phyloP scores from a whole-genome alignment of 2,888 invertebrate genomes.

The Petrolisthes cinctipes region DNA sequence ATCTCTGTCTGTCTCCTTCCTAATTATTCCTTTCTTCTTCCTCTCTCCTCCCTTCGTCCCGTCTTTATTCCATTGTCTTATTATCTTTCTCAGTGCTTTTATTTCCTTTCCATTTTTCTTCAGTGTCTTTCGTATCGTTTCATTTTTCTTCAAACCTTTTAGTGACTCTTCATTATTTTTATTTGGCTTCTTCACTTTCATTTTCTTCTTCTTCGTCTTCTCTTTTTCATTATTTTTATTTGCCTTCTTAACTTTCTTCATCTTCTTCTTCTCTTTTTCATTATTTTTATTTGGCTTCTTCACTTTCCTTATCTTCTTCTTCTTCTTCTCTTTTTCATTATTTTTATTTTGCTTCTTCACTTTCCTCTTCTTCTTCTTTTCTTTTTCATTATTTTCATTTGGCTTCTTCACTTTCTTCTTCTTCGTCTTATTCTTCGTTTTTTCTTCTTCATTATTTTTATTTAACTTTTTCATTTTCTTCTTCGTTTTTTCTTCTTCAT shows the following conservation, averaged over 20 bases:
- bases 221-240: neutral
- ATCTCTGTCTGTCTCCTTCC: neutral
- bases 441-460: too few relatives aligned
- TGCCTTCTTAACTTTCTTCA: neutral
- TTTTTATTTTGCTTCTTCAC: neutral
- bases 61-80: neutral
- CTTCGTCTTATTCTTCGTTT: too few relatives aligned
- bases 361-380: neutral
- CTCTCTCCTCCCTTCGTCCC: neutral
- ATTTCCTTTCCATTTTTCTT: neutral
- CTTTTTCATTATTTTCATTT: neutral
- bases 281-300: neutral
- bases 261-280: neutral
- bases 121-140: neutral
- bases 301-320: neutral
- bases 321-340: neutral
- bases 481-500: too few relatives aligned
- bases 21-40: neutral
- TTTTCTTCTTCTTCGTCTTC: neutral
- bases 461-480: too few relatives aligned
- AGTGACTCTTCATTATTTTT: neutral
- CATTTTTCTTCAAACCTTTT: neutral
- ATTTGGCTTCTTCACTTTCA: neutral
- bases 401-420: neutral
- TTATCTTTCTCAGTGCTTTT: neutral